Conservation (phyloP, 2,113 vertebrate species). For the Circaetus gallicus region DNA sequence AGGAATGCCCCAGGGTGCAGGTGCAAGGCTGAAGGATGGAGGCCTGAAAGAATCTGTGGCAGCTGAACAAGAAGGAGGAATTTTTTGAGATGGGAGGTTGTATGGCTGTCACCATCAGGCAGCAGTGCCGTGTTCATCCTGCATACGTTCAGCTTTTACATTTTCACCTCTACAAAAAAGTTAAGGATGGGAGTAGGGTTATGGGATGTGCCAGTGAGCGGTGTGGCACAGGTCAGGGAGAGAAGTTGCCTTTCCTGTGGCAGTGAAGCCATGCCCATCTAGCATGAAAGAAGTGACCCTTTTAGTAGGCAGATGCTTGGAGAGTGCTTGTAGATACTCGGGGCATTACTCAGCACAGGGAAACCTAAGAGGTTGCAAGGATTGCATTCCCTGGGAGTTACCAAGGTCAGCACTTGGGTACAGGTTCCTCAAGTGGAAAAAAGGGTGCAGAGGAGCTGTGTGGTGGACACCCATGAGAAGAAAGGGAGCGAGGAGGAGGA, state of each 20-base stretch:
- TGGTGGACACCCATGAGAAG: not conserved
- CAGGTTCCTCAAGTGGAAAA: not conserved
- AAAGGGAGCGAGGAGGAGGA: not conserved
- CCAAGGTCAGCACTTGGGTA: not conserved
- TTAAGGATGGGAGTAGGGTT: not conserved
- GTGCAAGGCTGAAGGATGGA: not conserved
- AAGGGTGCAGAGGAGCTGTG: not conserved
- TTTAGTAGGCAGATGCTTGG: not conserved
- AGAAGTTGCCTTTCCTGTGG: not conserved
- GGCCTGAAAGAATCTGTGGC: not conserved
- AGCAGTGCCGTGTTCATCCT: not conserved
- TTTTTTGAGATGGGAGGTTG: not conserved
- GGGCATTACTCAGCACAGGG: conserved; percentile 1
- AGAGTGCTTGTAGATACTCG: not conserved
- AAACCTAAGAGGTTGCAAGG: not conserved
- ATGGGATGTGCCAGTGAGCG: not conserved
- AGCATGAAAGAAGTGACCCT: not conserved
- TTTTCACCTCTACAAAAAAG: not conserved
- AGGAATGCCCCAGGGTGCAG: not conserved
- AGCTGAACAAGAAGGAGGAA: not conserved
- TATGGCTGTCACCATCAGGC: not conserved
- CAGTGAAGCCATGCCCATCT: not conserved
- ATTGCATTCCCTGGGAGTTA: not conserved
- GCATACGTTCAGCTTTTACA: not conserved
- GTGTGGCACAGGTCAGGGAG: not conserved